These are phyloP conservation scores for Poliocrania exsul DNA, from an alignment of 2,797 vertebrate genomes.

Conservation along the genomic window DNA sequence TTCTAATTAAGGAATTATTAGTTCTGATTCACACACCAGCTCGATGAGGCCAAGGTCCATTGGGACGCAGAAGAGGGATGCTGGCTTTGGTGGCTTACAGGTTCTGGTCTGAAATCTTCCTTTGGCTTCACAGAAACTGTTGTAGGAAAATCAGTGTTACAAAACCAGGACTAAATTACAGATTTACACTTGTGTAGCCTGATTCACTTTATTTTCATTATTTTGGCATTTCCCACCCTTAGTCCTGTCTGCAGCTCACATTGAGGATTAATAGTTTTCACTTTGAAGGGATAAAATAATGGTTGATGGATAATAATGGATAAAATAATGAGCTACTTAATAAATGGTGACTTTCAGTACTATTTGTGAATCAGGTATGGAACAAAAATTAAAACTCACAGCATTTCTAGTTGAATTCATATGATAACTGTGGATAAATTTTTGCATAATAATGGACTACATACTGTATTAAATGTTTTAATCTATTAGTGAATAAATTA, in stretches of 20 bases:
- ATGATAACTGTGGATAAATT: not conserved
- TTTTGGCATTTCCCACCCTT: fast-evolving
- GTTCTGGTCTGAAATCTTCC: not conserved
- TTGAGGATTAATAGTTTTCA: not conserved
- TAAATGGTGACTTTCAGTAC: not conserved
- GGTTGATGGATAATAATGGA: not conserved
- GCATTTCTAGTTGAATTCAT: not conserved
- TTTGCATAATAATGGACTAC: not conserved
- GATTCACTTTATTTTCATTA: not conserved
- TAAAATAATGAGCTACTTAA: not conserved
- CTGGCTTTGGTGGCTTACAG: not conserved
- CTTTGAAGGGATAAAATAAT: not conserved
- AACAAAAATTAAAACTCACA: not conserved
- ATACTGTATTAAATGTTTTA: not conserved
- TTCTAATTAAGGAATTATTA: not conserved
- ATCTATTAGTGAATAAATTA: not conserved
- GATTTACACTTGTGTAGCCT: fast-evolving
- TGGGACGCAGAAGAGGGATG: not conserved
- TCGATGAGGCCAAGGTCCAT: not conserved
- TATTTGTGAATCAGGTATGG: not conserved
- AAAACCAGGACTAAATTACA: not conserved
- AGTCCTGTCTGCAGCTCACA: not conserved
- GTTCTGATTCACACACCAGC: not conserved
- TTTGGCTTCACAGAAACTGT: not conserved
- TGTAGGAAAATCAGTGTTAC: not conserved